Percentiles rank a stretch among this genome's conserved stretches.
Conservation (phyloP, 2,888 invertebrate species). For the Agriopis aurantiaria region DNA sequence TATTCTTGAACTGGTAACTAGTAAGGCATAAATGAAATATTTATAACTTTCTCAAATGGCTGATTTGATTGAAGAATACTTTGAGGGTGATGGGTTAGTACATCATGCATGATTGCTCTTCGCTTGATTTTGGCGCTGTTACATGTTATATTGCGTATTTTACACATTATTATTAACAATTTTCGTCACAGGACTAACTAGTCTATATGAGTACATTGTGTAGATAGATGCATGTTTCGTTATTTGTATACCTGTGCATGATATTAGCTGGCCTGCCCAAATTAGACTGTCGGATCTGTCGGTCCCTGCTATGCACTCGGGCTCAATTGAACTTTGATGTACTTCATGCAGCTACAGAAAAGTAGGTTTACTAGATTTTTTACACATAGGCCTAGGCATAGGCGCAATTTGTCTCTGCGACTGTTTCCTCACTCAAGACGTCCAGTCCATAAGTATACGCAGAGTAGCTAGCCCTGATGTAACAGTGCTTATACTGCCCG, state of each 20-base stretch:
- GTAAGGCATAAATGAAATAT: conserved; percentile 3
- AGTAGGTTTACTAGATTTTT: not conserved
- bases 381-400: too few species aligned
- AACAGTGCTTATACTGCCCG: too few species aligned
- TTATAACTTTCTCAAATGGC: conserved; percentile 58
- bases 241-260: not conserved
- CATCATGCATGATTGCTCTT: conserved; percentile 43
- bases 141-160: not conserved
- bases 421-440: too few species aligned
- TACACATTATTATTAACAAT: not conserved
- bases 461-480: too few species aligned
- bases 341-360: not conserved
- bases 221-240: not conserved
- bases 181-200: not conserved
- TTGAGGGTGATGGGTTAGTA: conserved; percentile 84
- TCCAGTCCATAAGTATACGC: too few species aligned
- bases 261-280: not conserved
- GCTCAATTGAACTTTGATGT: not conserved
- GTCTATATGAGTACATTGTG: not conserved
- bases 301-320: not conserved
- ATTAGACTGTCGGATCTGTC: not conserved
- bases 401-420: too few species aligned
- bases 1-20: conserved; percentile 15
- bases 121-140: conserved; percentile 8
- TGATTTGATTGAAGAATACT: conserved; percentile 79